A percentile compares a stretch with the other conserved stretches of the same genome.
Conservation (phyloP, 2,113 vertebrate genomes). For the Chaenogobius annularis region DNA sequence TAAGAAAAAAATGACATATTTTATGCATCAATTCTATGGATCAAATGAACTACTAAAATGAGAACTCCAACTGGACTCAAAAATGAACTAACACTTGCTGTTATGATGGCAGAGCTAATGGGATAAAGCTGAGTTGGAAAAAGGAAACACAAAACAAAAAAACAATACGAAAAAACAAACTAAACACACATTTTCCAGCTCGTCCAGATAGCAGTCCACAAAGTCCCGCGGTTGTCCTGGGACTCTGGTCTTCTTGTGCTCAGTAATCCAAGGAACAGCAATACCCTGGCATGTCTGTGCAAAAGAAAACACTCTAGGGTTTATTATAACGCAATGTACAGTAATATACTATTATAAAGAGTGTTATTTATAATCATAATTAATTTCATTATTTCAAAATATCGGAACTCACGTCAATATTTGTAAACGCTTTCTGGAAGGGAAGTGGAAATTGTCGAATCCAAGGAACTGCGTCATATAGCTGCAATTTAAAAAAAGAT, state of each 20-base stretch:
- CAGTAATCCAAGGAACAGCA: not conserved
- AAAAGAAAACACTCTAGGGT: not conserved
- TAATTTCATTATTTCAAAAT: not conserved
- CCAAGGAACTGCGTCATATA: slow-evolving; percentile 46
- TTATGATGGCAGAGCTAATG: not conserved
- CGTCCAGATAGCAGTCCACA: slow-evolving; percentile 64
- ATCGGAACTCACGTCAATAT: slow-evolving; percentile 23
- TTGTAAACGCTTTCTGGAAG: slow-evolving; percentile 37
- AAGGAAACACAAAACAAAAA: not conserved
- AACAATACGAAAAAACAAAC: not conserved
- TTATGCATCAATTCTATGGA: too few species aligned
- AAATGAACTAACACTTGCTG: not conserved
- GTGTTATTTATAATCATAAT: not conserved
- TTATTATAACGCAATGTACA: not conserved
- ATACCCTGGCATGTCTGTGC: slow-evolving; percentile 20
- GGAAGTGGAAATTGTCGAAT: slow-evolving; percentile 48
- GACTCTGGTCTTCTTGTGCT: slow-evolving; percentile 55
- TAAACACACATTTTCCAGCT: slow-evolving; percentile 48
- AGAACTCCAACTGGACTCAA: too few species aligned
- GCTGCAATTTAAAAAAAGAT: slow-evolving; percentile 13
- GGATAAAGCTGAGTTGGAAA: not conserved
- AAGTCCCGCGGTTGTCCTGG: slow-evolving; percentile 55
- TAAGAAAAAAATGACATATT: too few species aligned
- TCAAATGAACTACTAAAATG: too few species aligned
- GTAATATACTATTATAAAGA: too few species aligned